phyloP scores from a whole-genome alignment of 2,888 invertebrate genomes.

The Pyrrhia umbra region DNA sequence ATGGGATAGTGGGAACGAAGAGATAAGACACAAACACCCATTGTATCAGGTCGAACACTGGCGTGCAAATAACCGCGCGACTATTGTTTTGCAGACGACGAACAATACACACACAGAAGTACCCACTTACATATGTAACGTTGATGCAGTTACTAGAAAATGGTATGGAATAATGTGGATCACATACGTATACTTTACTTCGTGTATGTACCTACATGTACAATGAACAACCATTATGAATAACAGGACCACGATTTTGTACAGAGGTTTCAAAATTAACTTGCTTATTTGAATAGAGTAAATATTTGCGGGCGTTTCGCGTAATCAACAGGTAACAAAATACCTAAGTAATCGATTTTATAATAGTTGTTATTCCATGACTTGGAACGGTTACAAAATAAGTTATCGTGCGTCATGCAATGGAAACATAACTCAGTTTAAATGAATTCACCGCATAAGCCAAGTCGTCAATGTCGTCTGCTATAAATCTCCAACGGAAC shows the following conservation, averaged over 20 bases:
- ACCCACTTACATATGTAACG: conserved; percentile 56
- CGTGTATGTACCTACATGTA: conserved; percentile 8
- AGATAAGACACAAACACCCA: conserved; percentile 81
- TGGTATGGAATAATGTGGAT: conserved; percentile 52
- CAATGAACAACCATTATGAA: conserved; percentile 32
- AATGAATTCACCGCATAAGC: conserved; percentile 66
- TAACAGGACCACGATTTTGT: conserved; percentile 22
- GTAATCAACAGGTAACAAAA: conserved; percentile 67
- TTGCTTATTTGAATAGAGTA: conserved; percentile 38
- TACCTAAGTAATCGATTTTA: conserved; percentile 65
- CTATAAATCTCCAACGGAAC: conserved; percentile 58
- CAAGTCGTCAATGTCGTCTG: conserved; percentile 60
- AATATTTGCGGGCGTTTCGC: conserved; percentile 29
- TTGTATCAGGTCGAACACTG: conserved; percentile 76
- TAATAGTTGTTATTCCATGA: conserved; percentile 70
- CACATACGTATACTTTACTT: conserved; percentile 47
- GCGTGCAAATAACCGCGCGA: conserved; percentile 75
- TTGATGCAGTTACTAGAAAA: conserved; percentile 60
- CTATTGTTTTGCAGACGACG: conserved; percentile 72
- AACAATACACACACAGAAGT: conserved; percentile 61
- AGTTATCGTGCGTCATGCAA: conserved; percentile 71
- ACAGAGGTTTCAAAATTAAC: conserved; percentile 22
- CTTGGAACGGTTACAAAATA: conserved; percentile 68
- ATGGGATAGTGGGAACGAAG: conserved; percentile 81
- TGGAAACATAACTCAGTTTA: conserved; percentile 69